Conservation (phyloP, 2,113 vertebrate genomes). For the Lucifuga dentata region DNA sequence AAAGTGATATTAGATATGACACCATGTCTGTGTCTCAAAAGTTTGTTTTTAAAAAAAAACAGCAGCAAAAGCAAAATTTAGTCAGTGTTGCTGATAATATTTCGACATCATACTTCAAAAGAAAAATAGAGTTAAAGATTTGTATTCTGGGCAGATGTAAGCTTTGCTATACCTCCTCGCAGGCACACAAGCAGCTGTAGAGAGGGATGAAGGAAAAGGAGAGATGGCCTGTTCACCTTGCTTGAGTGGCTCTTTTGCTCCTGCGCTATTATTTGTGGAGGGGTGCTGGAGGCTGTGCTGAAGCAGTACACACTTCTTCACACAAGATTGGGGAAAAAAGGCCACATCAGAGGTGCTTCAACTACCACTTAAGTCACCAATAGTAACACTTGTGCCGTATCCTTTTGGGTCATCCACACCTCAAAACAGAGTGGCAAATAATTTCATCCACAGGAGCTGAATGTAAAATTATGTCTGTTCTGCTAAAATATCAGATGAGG, state of each 20-base stretch:
- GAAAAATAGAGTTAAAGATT: background rate
- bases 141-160: constrained; percentile 3
- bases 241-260: constrained; percentile 78
- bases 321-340: constrained; percentile 59
- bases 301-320: constrained; percentile 87
- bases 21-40: too few relatives aligned
- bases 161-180: background rate
- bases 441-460: constrained; percentile 2
- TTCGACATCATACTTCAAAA: too few relatives aligned
- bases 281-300: constrained; percentile 89
- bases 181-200: constrained; percentile 13
- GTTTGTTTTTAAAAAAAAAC: too few relatives aligned
- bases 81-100: background rate
- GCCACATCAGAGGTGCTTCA: constrained; percentile 50
- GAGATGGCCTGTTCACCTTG: constrained; percentile 75
- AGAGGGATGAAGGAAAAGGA: constrained; percentile 43
- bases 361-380: constrained; percentile 32
- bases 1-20: too few relatives aligned
- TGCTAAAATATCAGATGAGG: too few relatives aligned
- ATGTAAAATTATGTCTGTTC: too few relatives aligned
- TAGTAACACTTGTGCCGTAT: background rate
- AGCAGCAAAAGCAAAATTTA: background rate
- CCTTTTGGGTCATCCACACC: constrained; percentile 14
- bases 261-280: constrained; percentile 98
- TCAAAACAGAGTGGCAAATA: constrained; percentile 10